Evolutionary conservation across 2,113 vertebrate genomes (phyloP), one percentile per base, ranked within the genome.

Genomic region (Choloepus hoffmanni): DNA sequence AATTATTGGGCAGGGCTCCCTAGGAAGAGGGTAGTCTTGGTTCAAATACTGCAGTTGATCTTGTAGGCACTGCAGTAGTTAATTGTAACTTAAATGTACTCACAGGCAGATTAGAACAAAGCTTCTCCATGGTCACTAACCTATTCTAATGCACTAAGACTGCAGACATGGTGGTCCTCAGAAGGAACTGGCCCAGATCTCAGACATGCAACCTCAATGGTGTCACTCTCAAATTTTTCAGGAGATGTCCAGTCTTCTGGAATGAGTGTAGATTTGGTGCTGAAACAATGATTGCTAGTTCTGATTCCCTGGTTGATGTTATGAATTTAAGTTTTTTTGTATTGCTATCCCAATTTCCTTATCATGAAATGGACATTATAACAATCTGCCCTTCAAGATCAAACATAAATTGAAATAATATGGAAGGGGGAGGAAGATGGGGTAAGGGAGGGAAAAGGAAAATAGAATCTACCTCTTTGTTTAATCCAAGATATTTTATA

Each of bases 361-460:
- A 93, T 79, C 76, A 76, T 89, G 81, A 74, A 94, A 79, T 67
- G 63, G 23, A 74, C 73, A 84, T 79, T 86, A 74, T 13, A 68
- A 68, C 74, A 93, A 74, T 68, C n/a, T 48, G 28, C 58, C n/a
- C 60, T 90, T 24, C 62, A 43, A 88, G 72, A 67, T 30, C 73
- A 84, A 89, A 74, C 30, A 74, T 60, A 58, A 86, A 84, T 84
- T 83, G 53, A 95, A 89, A 70, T 70, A 92, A 86, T 24, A 79
- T 24, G 18, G 26, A 8, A 28, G 13, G 1, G 1, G 14, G 5
- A 4, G 16, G 3, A 5, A 79, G 45, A 14, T 23, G 15, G 43
- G 26, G 4, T 30, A 43, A 3, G 53, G 28, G 36, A 73, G 36
- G 50, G 36, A 45, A 91, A 81, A 72, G 43, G 60, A 92, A 89